A percentile compares a stretch with the other conserved stretches of the same genome.
phyloP scores from a whole-genome alignment of 2,113 vertebrate species.

The Echinops telfairi region DNA sequence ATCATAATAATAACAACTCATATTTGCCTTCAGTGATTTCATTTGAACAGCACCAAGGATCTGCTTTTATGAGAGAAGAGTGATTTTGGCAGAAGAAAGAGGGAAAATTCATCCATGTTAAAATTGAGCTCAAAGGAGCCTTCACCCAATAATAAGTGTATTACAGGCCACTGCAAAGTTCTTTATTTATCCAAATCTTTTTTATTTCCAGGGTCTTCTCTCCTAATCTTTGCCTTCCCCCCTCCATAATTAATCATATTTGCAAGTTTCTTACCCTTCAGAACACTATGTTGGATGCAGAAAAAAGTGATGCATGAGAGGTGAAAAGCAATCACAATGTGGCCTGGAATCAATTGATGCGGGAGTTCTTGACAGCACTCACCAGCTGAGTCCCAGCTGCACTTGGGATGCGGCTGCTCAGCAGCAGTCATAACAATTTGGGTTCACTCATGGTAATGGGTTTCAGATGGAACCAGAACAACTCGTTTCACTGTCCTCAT shows the following conservation, averaged over 20 bases:
- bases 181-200: background rate
- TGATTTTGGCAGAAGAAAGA: background rate
- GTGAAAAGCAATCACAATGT: constrained; percentile 70
- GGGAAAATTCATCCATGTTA: constrained; percentile 69
- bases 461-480: constrained; percentile 77
- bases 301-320: constrained; percentile 70
- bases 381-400: constrained; percentile 66
- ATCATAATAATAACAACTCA: background rate
- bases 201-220: constrained; percentile 5
- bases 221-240: background rate
- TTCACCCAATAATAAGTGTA: constrained; percentile 38
- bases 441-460: constrained; percentile 71
- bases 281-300: constrained; percentile 68
- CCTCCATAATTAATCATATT: constrained; percentile 50
- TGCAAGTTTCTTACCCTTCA: constrained; percentile 70
- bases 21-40: background rate
- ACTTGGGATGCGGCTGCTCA: constrained; percentile 20
- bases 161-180: constrained; percentile 28
- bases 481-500: constrained; percentile 47
- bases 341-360: constrained; percentile 74
- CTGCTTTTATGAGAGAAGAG: background rate
- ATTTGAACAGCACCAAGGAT: constrained; percentile 18
- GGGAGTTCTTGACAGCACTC: constrained; percentile 47
- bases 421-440: constrained; percentile 56
- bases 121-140: constrained; percentile 48